phyloP scores from a whole-genome alignment of 2,888 invertebrate species.

The Dicroscelio sp. region DNA sequence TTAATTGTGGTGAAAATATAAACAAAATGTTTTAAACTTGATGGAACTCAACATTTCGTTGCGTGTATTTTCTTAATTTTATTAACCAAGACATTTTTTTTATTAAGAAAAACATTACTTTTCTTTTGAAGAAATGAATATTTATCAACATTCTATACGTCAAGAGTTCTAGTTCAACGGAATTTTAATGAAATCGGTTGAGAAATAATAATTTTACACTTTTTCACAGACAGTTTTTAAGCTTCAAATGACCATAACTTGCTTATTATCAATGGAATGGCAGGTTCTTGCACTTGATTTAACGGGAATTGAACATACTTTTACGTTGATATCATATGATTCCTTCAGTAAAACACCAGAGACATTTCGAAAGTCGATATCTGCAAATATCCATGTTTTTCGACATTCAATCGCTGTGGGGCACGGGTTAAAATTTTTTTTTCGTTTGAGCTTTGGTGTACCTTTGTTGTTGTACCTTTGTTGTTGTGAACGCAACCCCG shows the following conservation, averaged over 20 bases:
- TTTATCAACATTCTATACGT: background rate
- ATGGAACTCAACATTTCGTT: constrained; percentile 3
- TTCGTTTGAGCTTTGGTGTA: background rate
- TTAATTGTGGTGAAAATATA: constrained; percentile 12
- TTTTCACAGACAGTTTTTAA: background rate
- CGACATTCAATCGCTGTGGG: constrained; percentile 12
- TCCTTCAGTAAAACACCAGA: background rate
- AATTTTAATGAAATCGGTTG: background rate
- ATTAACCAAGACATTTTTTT: background rate
- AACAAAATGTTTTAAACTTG: constrained; percentile 15
- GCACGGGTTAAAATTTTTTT: constrained; percentile 20
- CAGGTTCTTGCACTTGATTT: background rate
- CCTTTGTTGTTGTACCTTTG: too few relatives aligned
- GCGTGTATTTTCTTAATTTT: constrained; percentile 1
- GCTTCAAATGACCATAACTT: background rate
- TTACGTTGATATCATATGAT: background rate
- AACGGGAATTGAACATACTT: background rate
- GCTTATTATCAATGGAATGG: background rate
- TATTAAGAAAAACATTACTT: background rate
- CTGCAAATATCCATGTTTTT: constrained; percentile 17
- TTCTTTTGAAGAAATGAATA: constrained; percentile 13
- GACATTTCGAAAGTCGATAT: background rate
- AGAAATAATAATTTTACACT: constrained; percentile 4
- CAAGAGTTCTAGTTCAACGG: background rate
- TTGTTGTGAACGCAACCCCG: too few relatives aligned